A percentile compares a stretch with the other conserved stretches of the same genome.
Evolutionary conservation across 2,888 invertebrate genomes (phyloP).

Genomic region (Conistra vaccinii): DNA sequence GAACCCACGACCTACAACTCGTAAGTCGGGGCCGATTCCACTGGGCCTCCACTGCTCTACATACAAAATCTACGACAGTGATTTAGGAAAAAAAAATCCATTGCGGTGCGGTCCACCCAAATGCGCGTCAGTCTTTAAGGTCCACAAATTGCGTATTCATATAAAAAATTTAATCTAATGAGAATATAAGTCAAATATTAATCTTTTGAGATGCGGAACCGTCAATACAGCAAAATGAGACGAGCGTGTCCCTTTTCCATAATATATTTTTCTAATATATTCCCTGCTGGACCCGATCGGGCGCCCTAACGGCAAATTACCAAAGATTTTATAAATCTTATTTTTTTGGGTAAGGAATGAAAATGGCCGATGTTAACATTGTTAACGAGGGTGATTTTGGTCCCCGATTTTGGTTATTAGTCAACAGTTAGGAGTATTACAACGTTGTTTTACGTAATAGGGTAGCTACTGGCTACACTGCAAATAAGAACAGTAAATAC

Average conservation of each 20-base stretch:
- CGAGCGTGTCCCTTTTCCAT: constrained; percentile 25
- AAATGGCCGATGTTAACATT: constrained; percentile 40
- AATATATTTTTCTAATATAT: constrained; percentile 59
- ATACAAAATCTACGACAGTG: neutral
- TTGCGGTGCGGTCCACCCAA: neutral
- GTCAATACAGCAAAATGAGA: neutral
- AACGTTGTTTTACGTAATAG: constrained; percentile 17
- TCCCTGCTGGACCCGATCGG: constrained; percentile 49
- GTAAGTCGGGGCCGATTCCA: too few relatives aligned
- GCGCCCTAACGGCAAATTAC: constrained; percentile 58
- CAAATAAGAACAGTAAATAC: neutral
- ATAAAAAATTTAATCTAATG: neutral
- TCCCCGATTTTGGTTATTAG: constrained; percentile 46
- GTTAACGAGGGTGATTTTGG: constrained; percentile 50
- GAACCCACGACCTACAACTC: too few relatives aligned
- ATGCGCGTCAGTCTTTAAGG: neutral
- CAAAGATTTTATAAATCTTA: constrained; percentile 60
- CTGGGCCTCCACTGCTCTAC: too few relatives aligned
- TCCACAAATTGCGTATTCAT: neutral
- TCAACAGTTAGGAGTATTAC: constrained; percentile 33
- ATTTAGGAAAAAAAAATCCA: neutral
- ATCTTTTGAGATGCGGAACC: constrained; percentile 27
- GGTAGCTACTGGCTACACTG: neutral
- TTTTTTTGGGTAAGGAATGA: constrained; percentile 47
- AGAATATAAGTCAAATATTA: neutral